A percentile compares a stretch with the other conserved stretches of the same genome.
These are phyloP conservation scores for Gambelia wislizenii DNA, from an alignment of 2,797 vertebrate genomes.

Conservation along the genomic window DNA sequence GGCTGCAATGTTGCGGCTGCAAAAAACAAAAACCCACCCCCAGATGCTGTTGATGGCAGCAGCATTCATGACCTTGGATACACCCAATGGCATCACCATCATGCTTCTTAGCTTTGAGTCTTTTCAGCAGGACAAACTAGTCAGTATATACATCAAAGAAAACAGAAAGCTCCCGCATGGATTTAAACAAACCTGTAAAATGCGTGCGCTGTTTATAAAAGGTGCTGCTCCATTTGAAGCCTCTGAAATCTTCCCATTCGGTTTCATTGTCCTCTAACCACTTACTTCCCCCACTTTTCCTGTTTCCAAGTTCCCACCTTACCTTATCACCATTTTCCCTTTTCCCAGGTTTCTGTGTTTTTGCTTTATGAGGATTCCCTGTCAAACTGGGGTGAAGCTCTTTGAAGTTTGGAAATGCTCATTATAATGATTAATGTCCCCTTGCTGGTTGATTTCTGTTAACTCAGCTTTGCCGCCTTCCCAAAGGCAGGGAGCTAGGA, in stretches of 20 bases:
- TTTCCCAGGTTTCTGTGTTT: too few relatives aligned
- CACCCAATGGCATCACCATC: too few relatives aligned
- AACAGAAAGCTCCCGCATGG: neutral
- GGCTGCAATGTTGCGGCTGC: neutral
- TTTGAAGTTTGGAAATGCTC: conserved; percentile 5
- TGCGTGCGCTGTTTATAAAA: neutral
- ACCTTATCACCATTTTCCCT: too few relatives aligned
- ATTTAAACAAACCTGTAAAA: neutral
- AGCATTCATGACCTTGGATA: too few relatives aligned
- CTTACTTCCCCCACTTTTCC: neutral
- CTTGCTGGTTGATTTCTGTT: neutral
- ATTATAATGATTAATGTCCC: neutral
- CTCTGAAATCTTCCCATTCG: neutral
- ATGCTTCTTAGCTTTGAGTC: too few relatives aligned
- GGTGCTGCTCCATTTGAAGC: too few relatives aligned
- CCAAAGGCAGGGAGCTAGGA: too few relatives aligned
- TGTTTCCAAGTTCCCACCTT: neutral
- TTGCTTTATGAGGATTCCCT: neutral
- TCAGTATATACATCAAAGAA: neutral
- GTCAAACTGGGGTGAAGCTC: neutral
- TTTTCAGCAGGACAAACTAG: neutral
- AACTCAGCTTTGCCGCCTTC: neutral
- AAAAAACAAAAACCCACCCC: too few relatives aligned
- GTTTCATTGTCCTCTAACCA: too few relatives aligned
- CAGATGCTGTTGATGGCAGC: neutral